phyloP scores from a whole-genome alignment of 1,140 invertebrate species.

The Aphelenchoides avenae region DNA sequence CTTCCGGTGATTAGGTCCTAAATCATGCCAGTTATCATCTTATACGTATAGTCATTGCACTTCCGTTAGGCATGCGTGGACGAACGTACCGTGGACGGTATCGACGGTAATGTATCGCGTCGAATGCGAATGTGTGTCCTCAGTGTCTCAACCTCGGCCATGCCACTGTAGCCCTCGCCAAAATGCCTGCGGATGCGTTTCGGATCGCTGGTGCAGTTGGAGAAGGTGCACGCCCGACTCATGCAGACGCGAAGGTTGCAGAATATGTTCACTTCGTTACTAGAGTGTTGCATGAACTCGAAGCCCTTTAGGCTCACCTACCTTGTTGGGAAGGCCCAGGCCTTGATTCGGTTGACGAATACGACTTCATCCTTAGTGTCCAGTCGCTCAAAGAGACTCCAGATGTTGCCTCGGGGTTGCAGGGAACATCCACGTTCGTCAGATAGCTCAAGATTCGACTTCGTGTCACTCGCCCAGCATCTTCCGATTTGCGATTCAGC shows the following conservation, averaged over 20 bases:
- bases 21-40: too few relatives aligned
- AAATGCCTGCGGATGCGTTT: slow-evolving; percentile 9
- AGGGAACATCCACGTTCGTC: slow-evolving; percentile 54
- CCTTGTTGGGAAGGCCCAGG: slow-evolving; percentile 59
- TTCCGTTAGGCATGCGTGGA: too few relatives aligned
- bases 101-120: slow-evolving; percentile 8
- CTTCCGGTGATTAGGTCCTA: slow-evolving; percentile 14
- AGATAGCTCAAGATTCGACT: slow-evolving; percentile 48
- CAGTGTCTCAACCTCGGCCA: slow-evolving; percentile 33
- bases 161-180: slow-evolving; percentile 11
- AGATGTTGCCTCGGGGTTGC: slow-evolving; percentile 49
- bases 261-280: slow-evolving; percentile 50
- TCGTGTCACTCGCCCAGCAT: slow-evolving; percentile 54
- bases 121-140: slow-evolving; percentile 26
- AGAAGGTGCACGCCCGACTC: slow-evolving; percentile 34
- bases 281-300: slow-evolving; percentile 1
- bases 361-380: slow-evolving; percentile 35
- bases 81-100: slow-evolving; percentile 17
- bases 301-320: slow-evolving; percentile 26
- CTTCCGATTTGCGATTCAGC: slow-evolving; percentile 53
- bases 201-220: slow-evolving; percentile 30
- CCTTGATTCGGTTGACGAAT: slow-evolving; percentile 56
- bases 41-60: too few relatives aligned
- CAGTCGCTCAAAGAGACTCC: slow-evolving; percentile 49
- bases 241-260: slow-evolving; percentile 45